Evolutionary conservation across 2,113 vertebrate species (phyloP).

Genomic region (Prionailurus viverrinus): DNA sequence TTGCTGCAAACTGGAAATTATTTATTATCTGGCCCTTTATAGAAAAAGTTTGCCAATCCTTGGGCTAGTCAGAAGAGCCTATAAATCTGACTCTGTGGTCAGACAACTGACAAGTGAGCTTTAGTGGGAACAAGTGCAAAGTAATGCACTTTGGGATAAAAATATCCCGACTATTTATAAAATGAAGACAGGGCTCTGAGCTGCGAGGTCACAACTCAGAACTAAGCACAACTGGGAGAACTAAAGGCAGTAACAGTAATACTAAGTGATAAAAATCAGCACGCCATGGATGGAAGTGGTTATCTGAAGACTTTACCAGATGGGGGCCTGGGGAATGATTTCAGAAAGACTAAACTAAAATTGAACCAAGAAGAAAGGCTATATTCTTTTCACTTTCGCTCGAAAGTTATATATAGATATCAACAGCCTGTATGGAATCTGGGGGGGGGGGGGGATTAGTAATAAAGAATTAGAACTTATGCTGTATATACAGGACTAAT

Average conservation of each 20-base stretch:
- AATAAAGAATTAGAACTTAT: slow-evolving; percentile 3
- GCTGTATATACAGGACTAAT: background rate
- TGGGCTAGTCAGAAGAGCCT: background rate
- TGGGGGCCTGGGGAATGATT: background rate
- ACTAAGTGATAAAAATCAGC: background rate
- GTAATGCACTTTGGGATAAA: slow-evolving; percentile 56
- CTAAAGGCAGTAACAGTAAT: background rate
- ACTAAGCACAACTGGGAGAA: background rate
- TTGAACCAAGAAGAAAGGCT: background rate
- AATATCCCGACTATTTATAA: slow-evolving; percentile 59
- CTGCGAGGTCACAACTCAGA: background rate
- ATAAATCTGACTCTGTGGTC: slow-evolving; percentile 28
- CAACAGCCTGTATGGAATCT: background rate
- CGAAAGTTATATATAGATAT: background rate
- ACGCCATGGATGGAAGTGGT: background rate
- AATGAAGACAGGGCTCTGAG: slow-evolving; percentile 34
- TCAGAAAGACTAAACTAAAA: slow-evolving; percentile 43
- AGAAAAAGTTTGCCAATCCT: background rate
- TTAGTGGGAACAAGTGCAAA: slow-evolving; percentile 18
- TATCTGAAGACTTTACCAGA: background rate
- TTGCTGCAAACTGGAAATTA: background rate
- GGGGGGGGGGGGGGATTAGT: background rate
- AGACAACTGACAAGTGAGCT: slow-evolving; percentile 43
- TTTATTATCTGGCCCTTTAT: slow-evolving; percentile 14
- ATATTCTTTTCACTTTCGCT: slow-evolving; percentile 10